Conservation (phyloP, 2,888 invertebrate species). For the Leucoptera coffeella region DNA sequence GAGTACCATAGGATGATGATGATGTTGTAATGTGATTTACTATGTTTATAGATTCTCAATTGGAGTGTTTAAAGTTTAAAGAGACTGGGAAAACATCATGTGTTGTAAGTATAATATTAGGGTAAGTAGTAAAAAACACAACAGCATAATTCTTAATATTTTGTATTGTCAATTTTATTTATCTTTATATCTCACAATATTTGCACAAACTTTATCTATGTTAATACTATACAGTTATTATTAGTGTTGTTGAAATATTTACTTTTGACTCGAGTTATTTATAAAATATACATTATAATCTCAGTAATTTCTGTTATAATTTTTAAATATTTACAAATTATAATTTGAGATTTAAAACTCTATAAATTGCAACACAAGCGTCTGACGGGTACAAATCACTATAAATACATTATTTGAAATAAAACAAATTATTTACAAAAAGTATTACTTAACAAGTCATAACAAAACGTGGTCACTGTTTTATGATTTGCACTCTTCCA, state of each 20-base stretch:
- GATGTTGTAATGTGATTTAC: too few relatives aligned
- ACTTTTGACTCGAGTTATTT: slow-evolving; percentile 40
- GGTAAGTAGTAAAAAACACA: not conserved
- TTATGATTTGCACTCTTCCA: slow-evolving; percentile 12
- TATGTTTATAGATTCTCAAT: too few relatives aligned
- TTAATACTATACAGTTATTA: slow-evolving; percentile 31
- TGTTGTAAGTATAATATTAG: too few relatives aligned
- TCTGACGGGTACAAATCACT: slow-evolving; percentile 29
- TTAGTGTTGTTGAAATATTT: slow-evolving; percentile 8
- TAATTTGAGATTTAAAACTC: too few relatives aligned
- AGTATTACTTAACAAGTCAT: slow-evolving; percentile 28
- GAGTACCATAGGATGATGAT: too few relatives aligned
- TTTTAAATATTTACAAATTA: slow-evolving; percentile 50
- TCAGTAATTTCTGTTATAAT: slow-evolving; percentile 40
- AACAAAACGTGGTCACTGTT: slow-evolving; percentile 13
- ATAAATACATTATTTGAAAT: slow-evolving; percentile 47
- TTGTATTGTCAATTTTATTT: slow-evolving; percentile 51
- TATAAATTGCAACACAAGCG: too few relatives aligned
- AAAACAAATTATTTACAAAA: slow-evolving; percentile 34
- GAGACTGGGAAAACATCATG: too few relatives aligned
- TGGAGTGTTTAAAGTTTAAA: too few relatives aligned
- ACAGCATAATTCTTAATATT: slow-evolving; percentile 10
- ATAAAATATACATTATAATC: slow-evolving; percentile 54
- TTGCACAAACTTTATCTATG: slow-evolving; percentile 44
- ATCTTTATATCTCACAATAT: slow-evolving; percentile 47